A percentile compares a stretch with the other conserved stretches of the same genome.
Conservation (phyloP, 2,888 invertebrate species). For the Icerya purchasi region DNA sequence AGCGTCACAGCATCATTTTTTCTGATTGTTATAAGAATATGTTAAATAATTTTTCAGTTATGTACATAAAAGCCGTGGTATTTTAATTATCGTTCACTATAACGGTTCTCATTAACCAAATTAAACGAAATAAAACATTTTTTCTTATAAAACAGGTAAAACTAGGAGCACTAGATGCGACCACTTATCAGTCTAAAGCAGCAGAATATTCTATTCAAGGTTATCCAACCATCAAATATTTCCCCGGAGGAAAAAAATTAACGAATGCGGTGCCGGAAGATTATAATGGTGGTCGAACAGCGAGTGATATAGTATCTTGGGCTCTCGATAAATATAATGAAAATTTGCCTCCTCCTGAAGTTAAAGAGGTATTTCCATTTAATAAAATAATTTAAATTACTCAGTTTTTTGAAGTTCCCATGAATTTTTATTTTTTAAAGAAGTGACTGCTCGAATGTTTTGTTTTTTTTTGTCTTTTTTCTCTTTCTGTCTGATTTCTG, state of each 20-base stretch:
- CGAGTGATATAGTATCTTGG: slow-evolving; percentile 74
- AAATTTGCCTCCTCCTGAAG: slow-evolving; percentile 74
- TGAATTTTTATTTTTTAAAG: neutral
- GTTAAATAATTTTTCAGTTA: too few relatives aligned
- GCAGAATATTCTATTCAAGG: slow-evolving; percentile 70
- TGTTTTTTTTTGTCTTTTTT: neutral
- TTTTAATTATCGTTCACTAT: too few relatives aligned
- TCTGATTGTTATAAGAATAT: too few relatives aligned
- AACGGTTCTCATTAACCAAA: too few relatives aligned
- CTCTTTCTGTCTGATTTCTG: neutral
- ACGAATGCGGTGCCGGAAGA: slow-evolving; percentile 45
- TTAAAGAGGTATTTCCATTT: slow-evolving; percentile 38
- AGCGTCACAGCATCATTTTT: too few relatives aligned
- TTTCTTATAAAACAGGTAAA: too few relatives aligned
- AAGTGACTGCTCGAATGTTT: too few relatives aligned
- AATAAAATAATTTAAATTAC: neutral
- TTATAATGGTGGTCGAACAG: slow-evolving; percentile 80
- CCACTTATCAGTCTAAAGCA: slow-evolving; percentile 64
- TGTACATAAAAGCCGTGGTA: too few relatives aligned
- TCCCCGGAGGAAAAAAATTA: slow-evolving; percentile 51
- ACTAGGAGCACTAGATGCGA: slow-evolving; percentile 89
- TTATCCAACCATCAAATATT: slow-evolving; percentile 91
- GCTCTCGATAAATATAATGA: slow-evolving; percentile 67
- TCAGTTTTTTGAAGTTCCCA: neutral
- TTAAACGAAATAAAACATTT: too few relatives aligned